Conservation (phyloP, 2,888 invertebrate species). For the Galerucella nymphaeae region DNA sequence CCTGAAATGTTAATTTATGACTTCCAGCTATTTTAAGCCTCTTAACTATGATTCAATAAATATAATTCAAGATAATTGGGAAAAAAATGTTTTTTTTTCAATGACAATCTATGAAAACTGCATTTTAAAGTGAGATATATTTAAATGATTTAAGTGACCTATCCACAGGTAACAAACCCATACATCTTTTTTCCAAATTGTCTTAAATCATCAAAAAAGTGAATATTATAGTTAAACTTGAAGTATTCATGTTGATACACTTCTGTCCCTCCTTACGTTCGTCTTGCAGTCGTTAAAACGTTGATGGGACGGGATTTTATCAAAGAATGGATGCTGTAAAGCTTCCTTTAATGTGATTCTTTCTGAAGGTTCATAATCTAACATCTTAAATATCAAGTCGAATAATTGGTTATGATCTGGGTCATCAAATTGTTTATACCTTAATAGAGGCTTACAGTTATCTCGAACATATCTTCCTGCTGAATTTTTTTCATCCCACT, state of each 20-base stretch:
- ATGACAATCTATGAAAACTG: not conserved
- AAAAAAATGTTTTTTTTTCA: not conserved
- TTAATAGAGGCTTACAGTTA: constrained; percentile 94
- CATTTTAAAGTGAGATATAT: not conserved
- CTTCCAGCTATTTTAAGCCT: constrained; percentile 20
- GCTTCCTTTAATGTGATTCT: constrained; percentile 90
- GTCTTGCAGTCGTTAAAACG: constrained; percentile 70
- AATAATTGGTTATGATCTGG: constrained; percentile 94
- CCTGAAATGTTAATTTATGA: constrained; percentile 27
- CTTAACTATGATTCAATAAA: constrained; percentile 24
- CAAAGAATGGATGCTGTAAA: constrained; percentile 93
- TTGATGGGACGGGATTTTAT: constrained; percentile 82
- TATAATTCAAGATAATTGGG: constrained; percentile 22
- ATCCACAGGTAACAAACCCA: too few species aligned
- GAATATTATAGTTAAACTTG: constrained; percentile 12
- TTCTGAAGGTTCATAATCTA: constrained; percentile 95
- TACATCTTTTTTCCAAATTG: constrained; percentile 4
- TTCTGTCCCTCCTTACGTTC: constrained; percentile 20
- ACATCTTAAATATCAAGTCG: constrained; percentile 93
- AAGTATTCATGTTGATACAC: constrained; percentile 17
- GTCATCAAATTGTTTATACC: constrained; percentile 88
- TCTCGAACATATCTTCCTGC: constrained; percentile 97
- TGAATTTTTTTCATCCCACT: constrained; percentile 97
- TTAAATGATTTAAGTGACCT: too few species aligned
- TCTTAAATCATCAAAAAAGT: constrained; percentile 13